Conservation (phyloP, 2,797 vertebrate genomes). For the Scarus forsteni region DNA sequence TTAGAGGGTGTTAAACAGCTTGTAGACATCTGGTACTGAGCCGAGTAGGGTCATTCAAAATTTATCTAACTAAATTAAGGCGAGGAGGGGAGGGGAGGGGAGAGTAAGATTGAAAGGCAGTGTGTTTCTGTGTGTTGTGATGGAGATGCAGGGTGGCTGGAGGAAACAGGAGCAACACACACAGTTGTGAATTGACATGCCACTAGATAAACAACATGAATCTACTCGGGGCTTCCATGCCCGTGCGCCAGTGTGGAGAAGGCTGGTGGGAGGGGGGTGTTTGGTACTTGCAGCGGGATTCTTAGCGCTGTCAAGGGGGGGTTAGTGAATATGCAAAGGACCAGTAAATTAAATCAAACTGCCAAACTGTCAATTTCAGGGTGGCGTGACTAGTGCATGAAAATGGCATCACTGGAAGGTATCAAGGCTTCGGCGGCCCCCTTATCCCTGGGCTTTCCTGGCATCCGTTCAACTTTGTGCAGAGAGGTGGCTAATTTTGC, state of each 20-base stretch:
- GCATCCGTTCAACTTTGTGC: slow-evolving; percentile 96
- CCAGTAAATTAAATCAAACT: slow-evolving; percentile 99
- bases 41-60: slow-evolving; percentile 98
- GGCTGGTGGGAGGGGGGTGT: slow-evolving; percentile 63
- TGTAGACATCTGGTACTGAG: slow-evolving; percentile 99
- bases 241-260: slow-evolving; percentile 74
- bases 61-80: slow-evolving; percentile 97
- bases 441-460: slow-evolving; percentile 94
- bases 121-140: slow-evolving; percentile 30
- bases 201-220: slow-evolving; percentile 94
- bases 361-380: slow-evolving; percentile 99
- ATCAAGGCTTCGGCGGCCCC: slow-evolving; percentile 90
- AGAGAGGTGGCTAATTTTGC: slow-evolving; percentile 98
- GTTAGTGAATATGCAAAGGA: slow-evolving; percentile 97
- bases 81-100: slow-evolving; percentile 55
- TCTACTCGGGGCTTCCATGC: slow-evolving; percentile 79
- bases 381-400: slow-evolving; percentile 93
- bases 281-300: slow-evolving; percentile 90
- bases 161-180: slow-evolving; percentile 80
- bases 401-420: slow-evolving; percentile 98
- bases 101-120: slow-evolving; percentile 41
- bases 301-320: slow-evolving; percentile 90
- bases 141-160: slow-evolving; percentile 38
- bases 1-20: slow-evolving; percentile 98
- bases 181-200: slow-evolving; percentile 89